Percentiles rank a stretch among this genome's conserved stretches.
Conservation (phyloP, 2,113 vertebrate species). For the Nibea coibor region DNA sequence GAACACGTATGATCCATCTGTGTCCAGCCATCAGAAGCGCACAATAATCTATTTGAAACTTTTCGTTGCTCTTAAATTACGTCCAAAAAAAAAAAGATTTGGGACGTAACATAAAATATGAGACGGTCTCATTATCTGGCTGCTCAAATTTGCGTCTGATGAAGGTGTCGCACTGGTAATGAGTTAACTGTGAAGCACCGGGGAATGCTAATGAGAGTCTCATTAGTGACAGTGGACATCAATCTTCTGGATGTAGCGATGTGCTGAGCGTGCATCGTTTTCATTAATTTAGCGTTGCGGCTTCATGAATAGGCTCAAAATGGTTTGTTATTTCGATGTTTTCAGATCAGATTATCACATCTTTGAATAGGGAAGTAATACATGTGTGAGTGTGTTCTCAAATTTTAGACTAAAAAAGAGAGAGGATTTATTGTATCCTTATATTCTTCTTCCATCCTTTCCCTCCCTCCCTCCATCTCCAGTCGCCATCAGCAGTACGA, state of each 20-base stretch:
- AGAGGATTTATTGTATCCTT: too few relatives aligned
- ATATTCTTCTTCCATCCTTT: background rate
- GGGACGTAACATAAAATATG: background rate
- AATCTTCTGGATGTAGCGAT: conserved; percentile 14
- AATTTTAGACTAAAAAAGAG: background rate
- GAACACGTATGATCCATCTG: too few relatives aligned
- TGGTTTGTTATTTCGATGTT: background rate
- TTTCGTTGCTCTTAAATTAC: background rate
- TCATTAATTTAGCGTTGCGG: background rate
- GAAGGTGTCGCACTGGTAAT: conserved; percentile 6
- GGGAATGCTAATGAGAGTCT: conserved; percentile 36
- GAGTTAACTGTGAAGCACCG: conserved; percentile 23
- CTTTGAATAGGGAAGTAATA: background rate
- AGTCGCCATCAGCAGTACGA: conserved; percentile 98
- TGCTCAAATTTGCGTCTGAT: conserved; percentile 16
- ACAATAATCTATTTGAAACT: background rate
- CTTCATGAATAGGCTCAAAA: background rate
- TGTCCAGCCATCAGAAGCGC: too few relatives aligned
- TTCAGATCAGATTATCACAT: background rate
- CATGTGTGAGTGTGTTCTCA: background rate
- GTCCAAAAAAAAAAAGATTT: background rate
- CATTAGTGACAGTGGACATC: conserved; percentile 35
- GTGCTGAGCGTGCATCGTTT: conserved; percentile 9
- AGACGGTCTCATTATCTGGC: background rate
- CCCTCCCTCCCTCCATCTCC: conserved; percentile 41